Percentiles rank a stretch among this genome's conserved stretches.
phyloP scores from a whole-genome alignment of 2,888 invertebrate species.

The Drosophila ochracea region DNA sequence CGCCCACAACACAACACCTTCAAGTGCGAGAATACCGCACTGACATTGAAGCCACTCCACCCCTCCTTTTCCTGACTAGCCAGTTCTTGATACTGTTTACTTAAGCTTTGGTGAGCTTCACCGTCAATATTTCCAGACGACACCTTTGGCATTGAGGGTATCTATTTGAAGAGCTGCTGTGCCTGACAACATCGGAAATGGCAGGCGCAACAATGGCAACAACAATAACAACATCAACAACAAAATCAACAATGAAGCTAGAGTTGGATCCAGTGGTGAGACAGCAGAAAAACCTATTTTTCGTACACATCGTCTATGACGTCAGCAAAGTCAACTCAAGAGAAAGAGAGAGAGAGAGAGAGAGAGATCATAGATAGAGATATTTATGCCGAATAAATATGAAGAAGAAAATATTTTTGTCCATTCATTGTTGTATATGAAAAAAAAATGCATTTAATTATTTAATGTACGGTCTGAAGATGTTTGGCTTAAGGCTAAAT shows the following conservation, averaged over 20 bases:
- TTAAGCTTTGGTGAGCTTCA: conserved; percentile 34
- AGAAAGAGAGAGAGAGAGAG: not conserved
- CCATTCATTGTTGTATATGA: not conserved
- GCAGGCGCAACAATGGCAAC: conserved; percentile 14
- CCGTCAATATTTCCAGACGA: conserved; percentile 43
- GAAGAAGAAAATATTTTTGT: conserved; percentile 14
- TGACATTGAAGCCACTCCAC: conserved; percentile 39
- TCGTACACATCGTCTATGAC: conserved; percentile 42
- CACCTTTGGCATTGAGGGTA: conserved; percentile 55
- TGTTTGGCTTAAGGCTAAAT: not conserved
- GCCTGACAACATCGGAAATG: conserved; percentile 56
- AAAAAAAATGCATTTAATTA: not conserved
- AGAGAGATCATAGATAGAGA: conserved; percentile 31
- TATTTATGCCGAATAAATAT: conserved; percentile 25
- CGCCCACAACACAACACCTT: not conserved
- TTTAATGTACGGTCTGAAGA: not conserved
- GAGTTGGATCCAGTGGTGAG: conserved; percentile 26
- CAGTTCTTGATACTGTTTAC: conserved; percentile 45
- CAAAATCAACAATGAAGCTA: conserved; percentile 19
- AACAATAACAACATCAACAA: conserved; percentile 15
- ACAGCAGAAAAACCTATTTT: conserved; percentile 44
- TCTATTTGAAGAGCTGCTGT: conserved; percentile 60
- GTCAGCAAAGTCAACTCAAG: conserved; percentile 32
- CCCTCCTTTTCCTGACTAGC: not conserved
- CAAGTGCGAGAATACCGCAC: conserved; percentile 19